phyloP scores from a whole-genome alignment of 2,113 vertebrate species.

The Pomatostomus ruficeps region DNA sequence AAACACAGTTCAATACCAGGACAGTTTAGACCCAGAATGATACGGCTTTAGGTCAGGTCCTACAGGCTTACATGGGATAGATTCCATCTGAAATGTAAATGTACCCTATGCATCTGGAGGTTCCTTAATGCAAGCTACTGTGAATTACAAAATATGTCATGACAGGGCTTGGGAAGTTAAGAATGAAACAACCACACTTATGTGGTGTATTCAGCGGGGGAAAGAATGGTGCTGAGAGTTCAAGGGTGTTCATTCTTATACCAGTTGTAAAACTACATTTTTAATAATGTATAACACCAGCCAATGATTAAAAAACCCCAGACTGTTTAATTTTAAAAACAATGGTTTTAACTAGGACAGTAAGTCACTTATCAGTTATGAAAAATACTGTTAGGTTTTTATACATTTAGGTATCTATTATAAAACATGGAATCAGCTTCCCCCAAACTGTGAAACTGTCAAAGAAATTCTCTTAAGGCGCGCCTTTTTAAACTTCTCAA shows the following conservation, averaged over 20 bases:
- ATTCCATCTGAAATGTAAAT: background rate
- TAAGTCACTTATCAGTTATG: constrained; percentile 15
- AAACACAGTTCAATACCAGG: background rate
- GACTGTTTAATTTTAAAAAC: constrained; percentile 39
- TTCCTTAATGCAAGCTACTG: background rate
- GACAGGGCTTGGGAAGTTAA: background rate
- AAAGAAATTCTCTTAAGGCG: constrained; percentile 20
- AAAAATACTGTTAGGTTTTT: constrained; percentile 43
- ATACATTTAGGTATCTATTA: constrained; percentile 31
- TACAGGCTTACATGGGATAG: background rate
- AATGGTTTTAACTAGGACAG: constrained; percentile 14
- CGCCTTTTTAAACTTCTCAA: background rate
- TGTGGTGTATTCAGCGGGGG: background rate
- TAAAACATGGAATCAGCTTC: constrained; percentile 4
- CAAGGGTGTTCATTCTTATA: background rate
- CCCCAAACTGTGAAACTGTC: background rate
- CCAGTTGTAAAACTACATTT: background rate
- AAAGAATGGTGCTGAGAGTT: background rate
- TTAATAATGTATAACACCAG: constrained; percentile 32
- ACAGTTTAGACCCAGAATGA: background rate
- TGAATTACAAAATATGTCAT: background rate
- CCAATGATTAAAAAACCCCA: background rate
- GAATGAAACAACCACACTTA: background rate
- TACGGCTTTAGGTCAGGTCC: background rate
- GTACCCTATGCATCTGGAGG: background rate